Evolutionary conservation across 2,888 invertebrate species (phyloP), one percentile per base, ranked within the genome.

Genomic region (Ptychoptera albimana): DNA sequence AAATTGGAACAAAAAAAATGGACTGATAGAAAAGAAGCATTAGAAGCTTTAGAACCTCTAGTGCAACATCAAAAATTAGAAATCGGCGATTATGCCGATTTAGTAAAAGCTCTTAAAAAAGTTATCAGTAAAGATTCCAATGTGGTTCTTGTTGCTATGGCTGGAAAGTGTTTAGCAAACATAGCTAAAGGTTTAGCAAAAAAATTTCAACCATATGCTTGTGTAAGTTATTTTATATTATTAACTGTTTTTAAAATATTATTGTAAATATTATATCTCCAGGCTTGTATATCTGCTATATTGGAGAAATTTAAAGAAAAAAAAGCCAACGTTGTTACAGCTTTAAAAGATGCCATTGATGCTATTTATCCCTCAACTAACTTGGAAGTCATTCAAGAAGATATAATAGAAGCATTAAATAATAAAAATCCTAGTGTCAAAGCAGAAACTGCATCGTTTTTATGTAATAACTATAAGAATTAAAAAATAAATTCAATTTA

Each of bases 261-360:
- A 23, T 42, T 1, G 13, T n/a, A 23, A 15, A 37, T 12, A n/a
- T n/a, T n/a, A 34, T 41, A 23, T 29, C n/a, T 45, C 47, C 29
- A 63, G 60, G 77, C 79, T 1, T 83, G 84, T 54, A 68, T 88
- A 1, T 73, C 83, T 8, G 69, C 82, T 0, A 71, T 94, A 42
- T 64, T 98, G 32, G 96, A 97, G 56, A 98, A 97, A 66, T 97
- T 97, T 59, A 93, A 93, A 57, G 97, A 98, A 64, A 97, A 94
- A 70, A 98, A 98, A 57, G 72, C 80, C 2, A 83, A 79, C 57
- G 94, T 97, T 1, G 91, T 97, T 0, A 61, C 74, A 2, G 83
- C 88, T 0, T 66, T 98, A 38, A 70, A 88, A 44, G 94, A 96
- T 47, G 87, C 92, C 6, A 80, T 87, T 15, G 97, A 97, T 68